These are phyloP conservation scores for Mayetiola destructor DNA, from an alignment of 2,888 invertebrate species.

Conservation along the genomic window DNA sequence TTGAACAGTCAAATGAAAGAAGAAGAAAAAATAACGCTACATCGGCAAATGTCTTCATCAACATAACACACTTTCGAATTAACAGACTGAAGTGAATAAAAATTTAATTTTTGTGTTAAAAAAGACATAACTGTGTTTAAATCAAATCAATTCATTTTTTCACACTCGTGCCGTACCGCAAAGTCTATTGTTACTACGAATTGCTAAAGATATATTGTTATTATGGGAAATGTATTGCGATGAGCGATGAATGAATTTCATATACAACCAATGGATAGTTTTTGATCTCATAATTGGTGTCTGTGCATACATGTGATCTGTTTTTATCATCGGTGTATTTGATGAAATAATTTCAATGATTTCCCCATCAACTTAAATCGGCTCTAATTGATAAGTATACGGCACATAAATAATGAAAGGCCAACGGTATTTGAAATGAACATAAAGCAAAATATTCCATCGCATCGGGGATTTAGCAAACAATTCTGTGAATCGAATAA, in stretches of 20 bases:
- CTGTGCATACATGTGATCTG: neutral
- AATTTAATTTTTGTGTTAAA: slow-evolving; percentile 1
- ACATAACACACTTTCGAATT: neutral
- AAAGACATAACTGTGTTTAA: neutral
- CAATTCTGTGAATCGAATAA: neutral
- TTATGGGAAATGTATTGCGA: neutral
- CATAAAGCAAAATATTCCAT: neutral
- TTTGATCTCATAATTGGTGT: neutral
- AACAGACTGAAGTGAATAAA: neutral
- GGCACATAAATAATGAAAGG: neutral
- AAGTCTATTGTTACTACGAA: neutral
- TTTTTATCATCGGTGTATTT: neutral
- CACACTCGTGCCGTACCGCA: neutral
- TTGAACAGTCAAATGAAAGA: neutral
- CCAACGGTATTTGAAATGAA: neutral
- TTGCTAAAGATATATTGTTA: neutral
- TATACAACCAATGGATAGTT: neutral
- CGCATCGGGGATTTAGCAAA: neutral
- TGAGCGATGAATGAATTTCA: too few relatives aligned
- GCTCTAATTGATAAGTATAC: too few relatives aligned
- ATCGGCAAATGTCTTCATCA: neutral
- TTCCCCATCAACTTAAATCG: too few relatives aligned
- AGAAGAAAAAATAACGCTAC: too few relatives aligned
- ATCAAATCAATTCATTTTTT: neutral
- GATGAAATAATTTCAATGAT: neutral